Conservation (phyloP, 2,888 invertebrate species). For the Eucera pruinosa region DNA sequence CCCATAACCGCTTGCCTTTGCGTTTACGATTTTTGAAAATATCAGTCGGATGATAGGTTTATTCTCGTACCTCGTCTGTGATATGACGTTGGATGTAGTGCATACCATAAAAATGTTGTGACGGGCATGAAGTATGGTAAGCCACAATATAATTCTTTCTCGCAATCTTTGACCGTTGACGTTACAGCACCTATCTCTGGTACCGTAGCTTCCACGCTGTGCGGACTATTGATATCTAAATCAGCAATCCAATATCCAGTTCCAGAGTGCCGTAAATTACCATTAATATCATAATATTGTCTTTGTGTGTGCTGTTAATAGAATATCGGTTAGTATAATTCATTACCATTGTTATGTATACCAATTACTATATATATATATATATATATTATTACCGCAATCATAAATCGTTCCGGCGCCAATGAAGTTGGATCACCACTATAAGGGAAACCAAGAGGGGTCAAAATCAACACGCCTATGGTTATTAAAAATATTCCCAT, state of each 20-base stretch:
- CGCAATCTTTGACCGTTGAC: slow-evolving; percentile 86
- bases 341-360: no score
- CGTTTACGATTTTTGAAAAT: no score
- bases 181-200: slow-evolving; percentile 85
- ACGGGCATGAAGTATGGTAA: slow-evolving; percentile 92
- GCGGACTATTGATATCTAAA: slow-evolving; percentile 90
- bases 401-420: slow-evolving; percentile 91
- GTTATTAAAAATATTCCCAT: slow-evolving; percentile 86
- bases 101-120: slow-evolving; percentile 87
- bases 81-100: no score
- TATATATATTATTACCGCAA: slow-evolving; percentile 85
- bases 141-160: slow-evolving; percentile 90
- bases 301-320: slow-evolving; percentile 87
- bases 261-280: slow-evolving; percentile 84
- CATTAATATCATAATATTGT: slow-evolving; percentile 86
- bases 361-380: no score
- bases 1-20: no score
- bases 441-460: slow-evolving; percentile 91
- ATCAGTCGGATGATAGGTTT: no score
- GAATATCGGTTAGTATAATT: neutral
- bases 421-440: slow-evolving; percentile 87
- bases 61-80: no score
- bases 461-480: slow-evolving; percentile 86
- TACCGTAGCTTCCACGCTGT: slow-evolving; percentile 86
- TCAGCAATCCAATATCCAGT: slow-evolving; percentile 90